These are phyloP conservation scores for Hippocampus mohnikei DNA, from an alignment of 2,113 vertebrate species.

Conservation along the genomic window DNA sequence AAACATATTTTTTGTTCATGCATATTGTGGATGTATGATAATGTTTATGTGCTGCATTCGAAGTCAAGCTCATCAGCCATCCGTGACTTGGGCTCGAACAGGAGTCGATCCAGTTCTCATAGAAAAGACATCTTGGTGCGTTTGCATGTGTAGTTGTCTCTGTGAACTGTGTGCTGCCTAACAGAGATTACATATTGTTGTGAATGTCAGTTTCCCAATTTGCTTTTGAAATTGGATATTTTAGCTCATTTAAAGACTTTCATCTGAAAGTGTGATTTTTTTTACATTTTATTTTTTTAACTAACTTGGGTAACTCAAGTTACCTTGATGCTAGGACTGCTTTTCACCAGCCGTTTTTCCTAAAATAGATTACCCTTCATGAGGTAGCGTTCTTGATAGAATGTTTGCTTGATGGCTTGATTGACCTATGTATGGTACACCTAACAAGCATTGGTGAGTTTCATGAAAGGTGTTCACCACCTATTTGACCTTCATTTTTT, in stretches of 20 bases:
- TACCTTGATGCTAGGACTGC: not conserved
- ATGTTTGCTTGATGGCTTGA: not conserved
- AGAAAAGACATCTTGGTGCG: conserved; percentile 81
- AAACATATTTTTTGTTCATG: not conserved
- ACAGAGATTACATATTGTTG: not conserved
- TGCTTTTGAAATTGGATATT: not conserved
- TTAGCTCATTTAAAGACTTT: not conserved
- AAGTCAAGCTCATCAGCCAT: conserved; percentile 77
- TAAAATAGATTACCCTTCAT: not conserved
- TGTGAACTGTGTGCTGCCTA: not conserved
- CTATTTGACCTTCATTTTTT: not conserved
- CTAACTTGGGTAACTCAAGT: not conserved
- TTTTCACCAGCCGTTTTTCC: not conserved
- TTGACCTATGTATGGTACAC: not conserved
- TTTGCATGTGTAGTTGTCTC: conserved; percentile 39
- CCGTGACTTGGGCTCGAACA: conserved; percentile 69
- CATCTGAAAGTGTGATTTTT: not conserved
- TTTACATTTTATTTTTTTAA: not conserved
- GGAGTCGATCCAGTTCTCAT: conserved; percentile 73
- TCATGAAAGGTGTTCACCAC: not conserved
- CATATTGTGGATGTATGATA: not conserved
- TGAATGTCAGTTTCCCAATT: not conserved
- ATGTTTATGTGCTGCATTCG: conserved; percentile 40
- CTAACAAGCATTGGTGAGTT: not conserved
- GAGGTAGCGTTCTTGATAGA: not conserved